A percentile compares a stretch with the other conserved stretches of the same genome.
phyloP scores from a whole-genome alignment of 1,140 invertebrate genomes.

The Olivierus martensii region DNA sequence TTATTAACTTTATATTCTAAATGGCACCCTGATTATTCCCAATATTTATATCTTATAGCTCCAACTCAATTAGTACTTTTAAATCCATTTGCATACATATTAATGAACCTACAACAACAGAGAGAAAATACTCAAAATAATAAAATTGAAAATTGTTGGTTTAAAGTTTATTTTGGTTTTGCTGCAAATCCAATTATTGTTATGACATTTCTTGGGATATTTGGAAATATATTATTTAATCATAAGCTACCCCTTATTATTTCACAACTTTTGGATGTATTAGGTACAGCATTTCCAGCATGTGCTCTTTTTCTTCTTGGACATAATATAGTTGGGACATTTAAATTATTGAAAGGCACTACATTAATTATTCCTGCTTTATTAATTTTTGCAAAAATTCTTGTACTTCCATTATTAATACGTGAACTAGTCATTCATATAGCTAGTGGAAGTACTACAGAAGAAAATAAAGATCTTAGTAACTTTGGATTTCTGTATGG shows the following conservation, averaged over 20 bases:
- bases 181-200: conserved; percentile 77
- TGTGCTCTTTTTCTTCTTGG: conserved; percentile 81
- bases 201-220: conserved; percentile 82
- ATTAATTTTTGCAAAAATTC: conserved; percentile 74
- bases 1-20: conserved; percentile 39
- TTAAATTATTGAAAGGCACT: conserved; percentile 55
- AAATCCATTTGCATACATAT: conserved; percentile 80
- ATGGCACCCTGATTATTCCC: conserved; percentile 74
- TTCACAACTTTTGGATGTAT: conserved; percentile 50
- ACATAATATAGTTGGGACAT: conserved; percentile 81
- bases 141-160: too few relatives aligned
- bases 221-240: conserved; percentile 67
- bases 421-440: conserved; percentile 67
- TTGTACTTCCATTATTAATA: conserved; percentile 72
- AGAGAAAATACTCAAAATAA: conserved; percentile 22
- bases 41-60: conserved; percentile 83
- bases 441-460: conserved; percentile 46
- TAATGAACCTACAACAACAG: conserved; percentile 75
- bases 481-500: conserved; percentile 94
- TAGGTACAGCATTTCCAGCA: conserved; percentile 79
- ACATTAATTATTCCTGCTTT: conserved; percentile 67
- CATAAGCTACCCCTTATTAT: conserved; percentile 60
- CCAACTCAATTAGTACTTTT: conserved; percentile 84
- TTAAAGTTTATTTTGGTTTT: background rate
- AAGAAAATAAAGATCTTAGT: conserved; percentile 61